These are phyloP conservation scores for Habroteleia sp. DNA, from an alignment of 2,888 invertebrate species.

Conservation along the genomic window DNA sequence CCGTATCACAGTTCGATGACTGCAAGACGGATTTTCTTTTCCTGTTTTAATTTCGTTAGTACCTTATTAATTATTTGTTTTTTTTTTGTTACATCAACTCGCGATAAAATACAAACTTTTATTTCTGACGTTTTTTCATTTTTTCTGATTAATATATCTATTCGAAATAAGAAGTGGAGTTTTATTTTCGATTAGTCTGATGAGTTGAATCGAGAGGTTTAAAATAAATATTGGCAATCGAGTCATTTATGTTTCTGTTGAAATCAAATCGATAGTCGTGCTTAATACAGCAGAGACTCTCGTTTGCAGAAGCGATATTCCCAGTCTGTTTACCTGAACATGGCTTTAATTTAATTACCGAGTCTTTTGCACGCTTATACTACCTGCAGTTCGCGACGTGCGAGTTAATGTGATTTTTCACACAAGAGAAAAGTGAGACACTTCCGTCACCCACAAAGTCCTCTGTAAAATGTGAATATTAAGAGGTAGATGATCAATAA, in stretches of 20 bases:
- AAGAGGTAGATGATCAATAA: conserved; percentile 25
- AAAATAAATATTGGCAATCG: conserved; percentile 43
- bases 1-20: no score
- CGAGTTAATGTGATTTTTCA: conserved; percentile 57
- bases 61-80: no score
- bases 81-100: no score
- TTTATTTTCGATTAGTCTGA: background rate
- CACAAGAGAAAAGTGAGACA: conserved; percentile 36
- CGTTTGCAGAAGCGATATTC: conserved; percentile 51
- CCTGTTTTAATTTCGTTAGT: no score
- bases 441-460: conserved; percentile 14
- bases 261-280: conserved; percentile 45
- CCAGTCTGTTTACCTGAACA: conserved; percentile 62
- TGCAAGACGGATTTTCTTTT: no score
- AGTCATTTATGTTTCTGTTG: conserved; percentile 22
- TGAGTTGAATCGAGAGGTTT: conserved; percentile 1
- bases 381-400: conserved; percentile 65
- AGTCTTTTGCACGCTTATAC: conserved; percentile 68
- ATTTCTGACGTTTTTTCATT: no score
- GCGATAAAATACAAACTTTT: no score
- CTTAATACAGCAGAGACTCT: conserved; percentile 34
- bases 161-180: background rate
- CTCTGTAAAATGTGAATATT: conserved; percentile 13
- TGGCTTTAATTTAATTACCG: conserved; percentile 74
- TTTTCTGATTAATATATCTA: no score